Percentiles rank a stretch among this genome's conserved stretches.
Evolutionary conservation across 2,113 vertebrate genomes (phyloP).

Genomic region (Periophthalmodon schlosseri): DNA sequence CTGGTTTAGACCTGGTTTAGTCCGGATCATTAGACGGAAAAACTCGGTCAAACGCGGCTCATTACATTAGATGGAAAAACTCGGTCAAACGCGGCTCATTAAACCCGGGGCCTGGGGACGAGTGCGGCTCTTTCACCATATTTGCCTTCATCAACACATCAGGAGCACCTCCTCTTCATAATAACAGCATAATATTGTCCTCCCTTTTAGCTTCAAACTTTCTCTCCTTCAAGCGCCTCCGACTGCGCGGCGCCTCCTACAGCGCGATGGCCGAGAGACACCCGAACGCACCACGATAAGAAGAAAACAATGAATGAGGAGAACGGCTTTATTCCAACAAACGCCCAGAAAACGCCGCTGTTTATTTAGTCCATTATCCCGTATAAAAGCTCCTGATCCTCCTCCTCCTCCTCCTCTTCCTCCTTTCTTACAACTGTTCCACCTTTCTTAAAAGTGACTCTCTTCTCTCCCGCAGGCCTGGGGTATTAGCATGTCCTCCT

Average conservation of each 20-base stretch:
- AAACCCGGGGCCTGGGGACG: background rate
- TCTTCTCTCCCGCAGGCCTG: no score
- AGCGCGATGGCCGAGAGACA: slow-evolving; percentile 56
- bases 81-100: background rate
- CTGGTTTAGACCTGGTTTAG: background rate
- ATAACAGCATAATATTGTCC: slow-evolving; percentile 18
- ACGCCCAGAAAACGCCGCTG: slow-evolving; percentile 66
- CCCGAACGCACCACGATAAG: slow-evolving; percentile 29
- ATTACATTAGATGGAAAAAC: no score
- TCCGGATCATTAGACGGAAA: background rate
- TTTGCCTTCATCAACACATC: background rate
- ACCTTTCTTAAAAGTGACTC: no score
- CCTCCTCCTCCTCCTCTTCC: slow-evolving; percentile 16
- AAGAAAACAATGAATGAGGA: slow-evolving; percentile 61
- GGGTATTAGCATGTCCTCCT: no score
- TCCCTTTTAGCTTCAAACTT: slow-evolving; percentile 56
- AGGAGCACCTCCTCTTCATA: no score
- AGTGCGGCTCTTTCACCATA: background rate
- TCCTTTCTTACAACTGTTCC: no score
- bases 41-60: background rate
- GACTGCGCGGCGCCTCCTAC: slow-evolving; percentile 44
- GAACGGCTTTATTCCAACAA: slow-evolving; percentile 74
- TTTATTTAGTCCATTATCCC: slow-evolving; percentile 76
- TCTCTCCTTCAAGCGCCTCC: slow-evolving; percentile 42
- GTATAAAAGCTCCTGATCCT: slow-evolving; percentile 65